Evolutionary conservation across 2,888 invertebrate genomes (phyloP), one percentile per base, ranked within the genome.

Genomic region (Diplolepis rosae): DNA sequence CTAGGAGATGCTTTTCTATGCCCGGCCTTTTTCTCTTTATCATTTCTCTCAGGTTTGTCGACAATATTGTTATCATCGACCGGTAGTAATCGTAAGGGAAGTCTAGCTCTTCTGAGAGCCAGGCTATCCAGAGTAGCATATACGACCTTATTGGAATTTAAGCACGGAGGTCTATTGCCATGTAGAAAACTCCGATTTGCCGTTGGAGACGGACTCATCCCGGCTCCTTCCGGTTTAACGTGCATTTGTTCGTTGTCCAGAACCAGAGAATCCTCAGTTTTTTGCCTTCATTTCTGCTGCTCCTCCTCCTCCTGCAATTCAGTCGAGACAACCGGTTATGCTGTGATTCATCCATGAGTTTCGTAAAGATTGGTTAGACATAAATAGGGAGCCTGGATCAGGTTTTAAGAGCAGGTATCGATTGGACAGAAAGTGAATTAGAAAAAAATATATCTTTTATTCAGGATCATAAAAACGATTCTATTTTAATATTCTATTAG

Each of bases 61-160:
- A 54, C 28, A 28, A 73, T 56, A n/a, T 71, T 68, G 52, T 74
- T 68, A 28, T 79, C 77, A 48, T 83, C 82, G 42, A 79, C 73
- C 27, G 87, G 86, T 32, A 85, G 77, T 70, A 87, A 75, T 61
- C 81, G 81, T 30, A 87, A 70, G 24, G 88, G 87, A 61, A 88
- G 70, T 28, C 81, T 83, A 5, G 85, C 78, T 50, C 84, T 79
- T 65, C 84, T 85, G 42, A 88, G 71, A 18, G 88, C 87, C 66
- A 88, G 77, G 70, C 86, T 85, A 72, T 88, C 87, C 13, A 88
- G 78, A 9, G 87, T 88, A 15, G 83, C 84, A 75, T 86, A 85
- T 27, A 83, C 78, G 15, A 83, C 68, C 66, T 79, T 83, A n/a
- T 82, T 80, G 54, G 73, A 45, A 70, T 73, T 71, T 22, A 71